Conservation (phyloP, 2,113 vertebrate genomes). For the Odocoileus hemionus region DNA sequence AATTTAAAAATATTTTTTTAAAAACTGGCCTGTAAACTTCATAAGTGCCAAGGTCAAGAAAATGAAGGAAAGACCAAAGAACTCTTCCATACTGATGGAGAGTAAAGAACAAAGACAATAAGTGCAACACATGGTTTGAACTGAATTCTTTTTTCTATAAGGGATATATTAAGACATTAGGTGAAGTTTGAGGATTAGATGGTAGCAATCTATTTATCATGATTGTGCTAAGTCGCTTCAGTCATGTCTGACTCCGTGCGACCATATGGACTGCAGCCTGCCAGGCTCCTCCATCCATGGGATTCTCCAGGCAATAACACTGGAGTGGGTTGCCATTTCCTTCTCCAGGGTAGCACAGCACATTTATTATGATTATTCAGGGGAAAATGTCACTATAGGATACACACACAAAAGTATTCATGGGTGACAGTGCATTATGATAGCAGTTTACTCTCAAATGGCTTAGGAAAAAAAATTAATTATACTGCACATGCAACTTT, state of each 20-base stretch:
- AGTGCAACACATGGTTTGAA: neutral
- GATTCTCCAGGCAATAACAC: neutral
- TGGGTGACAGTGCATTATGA: neutral
- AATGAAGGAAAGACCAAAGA: neutral
- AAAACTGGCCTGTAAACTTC: neutral
- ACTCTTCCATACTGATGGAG: neutral
- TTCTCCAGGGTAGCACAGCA: neutral
- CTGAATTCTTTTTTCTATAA: neutral
- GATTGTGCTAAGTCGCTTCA: neutral
- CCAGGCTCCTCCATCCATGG: neutral
- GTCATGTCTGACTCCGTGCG: accelerated
- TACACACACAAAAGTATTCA: neutral
- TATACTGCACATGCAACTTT: neutral
- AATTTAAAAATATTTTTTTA: neutral
- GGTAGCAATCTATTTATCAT: neutral
- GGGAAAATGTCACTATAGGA: neutral
- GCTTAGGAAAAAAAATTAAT: neutral
- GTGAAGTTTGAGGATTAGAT: neutral
- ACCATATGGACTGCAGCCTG: neutral
- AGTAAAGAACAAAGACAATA: neutral
- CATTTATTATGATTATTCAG: neutral
- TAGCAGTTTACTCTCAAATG: neutral
- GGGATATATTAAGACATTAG: neutral
- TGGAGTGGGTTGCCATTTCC: neutral
- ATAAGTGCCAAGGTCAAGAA: neutral